These are phyloP conservation scores for Hecatera dysodea DNA, from an alignment of 2,888 invertebrate species.

Conservation along the genomic window DNA sequence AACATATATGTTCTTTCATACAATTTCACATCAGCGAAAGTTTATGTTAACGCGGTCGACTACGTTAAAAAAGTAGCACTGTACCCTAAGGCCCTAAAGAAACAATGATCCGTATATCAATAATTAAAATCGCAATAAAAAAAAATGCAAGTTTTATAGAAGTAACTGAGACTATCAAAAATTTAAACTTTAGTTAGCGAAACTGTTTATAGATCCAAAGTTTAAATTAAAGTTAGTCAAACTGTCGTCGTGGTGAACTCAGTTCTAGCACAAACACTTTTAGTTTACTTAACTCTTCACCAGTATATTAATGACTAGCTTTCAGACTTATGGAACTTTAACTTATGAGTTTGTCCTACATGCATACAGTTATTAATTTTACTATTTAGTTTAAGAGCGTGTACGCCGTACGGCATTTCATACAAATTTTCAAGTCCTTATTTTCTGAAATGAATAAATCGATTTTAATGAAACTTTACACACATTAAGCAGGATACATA, in stretches of 20 bases:
- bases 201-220: neutral
- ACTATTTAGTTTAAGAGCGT: neutral
- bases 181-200: neutral
- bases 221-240: slow-evolving; percentile 28
- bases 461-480: too few species aligned
- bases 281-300: slow-evolving; percentile 26
- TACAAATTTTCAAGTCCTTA: too few species aligned
- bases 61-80: too few species aligned
- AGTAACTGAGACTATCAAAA: neutral
- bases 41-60: too few species aligned
- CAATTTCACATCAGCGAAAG: too few species aligned
- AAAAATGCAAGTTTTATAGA: neutral
- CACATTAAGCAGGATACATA: too few species aligned
- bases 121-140: neutral
- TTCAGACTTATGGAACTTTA: slow-evolving; percentile 31
- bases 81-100: too few species aligned
- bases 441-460: too few species aligned
- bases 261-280: slow-evolving; percentile 14
- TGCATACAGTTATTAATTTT: slow-evolving; percentile 11
- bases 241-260: slow-evolving; percentile 2
- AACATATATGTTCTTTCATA: too few species aligned
- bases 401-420: too few species aligned
- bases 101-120: too few species aligned
- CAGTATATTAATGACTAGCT: slow-evolving; percentile 48
- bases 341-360: slow-evolving; percentile 17